Evolutionary conservation across 2,113 vertebrate species (phyloP).

Genomic region (Spermophilus dauricus): DNA sequence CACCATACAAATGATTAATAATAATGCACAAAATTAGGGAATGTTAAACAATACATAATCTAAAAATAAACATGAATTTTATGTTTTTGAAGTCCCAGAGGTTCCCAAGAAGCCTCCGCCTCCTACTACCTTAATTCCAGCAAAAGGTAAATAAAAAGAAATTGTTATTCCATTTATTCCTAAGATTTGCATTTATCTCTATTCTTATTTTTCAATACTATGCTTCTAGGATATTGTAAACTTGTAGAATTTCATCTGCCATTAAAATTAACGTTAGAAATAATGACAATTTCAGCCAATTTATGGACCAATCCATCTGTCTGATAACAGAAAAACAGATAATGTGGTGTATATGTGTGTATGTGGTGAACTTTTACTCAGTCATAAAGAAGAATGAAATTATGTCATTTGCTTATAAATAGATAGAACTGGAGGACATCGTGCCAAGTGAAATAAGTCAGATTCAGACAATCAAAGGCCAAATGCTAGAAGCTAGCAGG

Average conservation of each 20-base stretch:
- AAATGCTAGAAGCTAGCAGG: too few species aligned
- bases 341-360: too few species aligned
- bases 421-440: too few species aligned
- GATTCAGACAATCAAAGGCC: too few species aligned
- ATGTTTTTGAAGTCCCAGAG: conserved; percentile 81
- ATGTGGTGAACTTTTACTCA: too few species aligned
- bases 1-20: background rate
- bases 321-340: too few species aligned
- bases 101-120: conserved; percentile 77
- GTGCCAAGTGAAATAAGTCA: too few species aligned
- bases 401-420: too few species aligned
- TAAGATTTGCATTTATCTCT: background rate
- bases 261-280: background rate
- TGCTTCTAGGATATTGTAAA: background rate
- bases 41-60: background rate
- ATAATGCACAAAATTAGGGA: background rate
- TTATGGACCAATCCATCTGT: too few species aligned
- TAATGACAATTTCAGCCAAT: background rate
- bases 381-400: too few species aligned
- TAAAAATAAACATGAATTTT: conserved; percentile 62
- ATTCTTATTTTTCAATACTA: conserved; percentile 49
- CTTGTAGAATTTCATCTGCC: background rate
- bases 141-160: conserved; percentile 75
- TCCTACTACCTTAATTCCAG: conserved; percentile 80
- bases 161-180: conserved; percentile 24